Evolutionary conservation across 2,113 vertebrate genomes (phyloP), one percentile per base, ranked within the genome.

Genomic region (Zosterops hypoxanthus): DNA sequence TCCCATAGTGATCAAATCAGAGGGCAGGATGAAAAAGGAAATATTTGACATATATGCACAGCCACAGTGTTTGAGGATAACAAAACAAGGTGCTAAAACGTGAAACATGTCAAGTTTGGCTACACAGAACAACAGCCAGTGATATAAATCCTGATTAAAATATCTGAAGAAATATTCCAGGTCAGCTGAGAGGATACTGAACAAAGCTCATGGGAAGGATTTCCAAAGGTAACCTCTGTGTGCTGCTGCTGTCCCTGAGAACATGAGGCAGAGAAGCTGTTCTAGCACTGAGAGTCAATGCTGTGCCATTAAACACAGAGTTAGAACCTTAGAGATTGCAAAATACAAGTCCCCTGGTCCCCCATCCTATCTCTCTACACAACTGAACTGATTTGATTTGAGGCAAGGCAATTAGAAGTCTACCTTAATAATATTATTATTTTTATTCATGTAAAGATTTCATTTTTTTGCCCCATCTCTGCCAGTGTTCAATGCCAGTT

Each of bases 311-410:
- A 25, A 25, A 26, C 2, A 61, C 9, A 8, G 24, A 8, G 21
- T 4, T 5, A 16, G 1, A 19, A 55, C 11, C 65, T 61, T 1
- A 57, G 22, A 71, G 19, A 65, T 0, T 16, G 29, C 18, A 72
- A 71, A 59, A 83, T 11, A 36, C 17, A 52, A 47, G 2, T 28
- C 33, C 33, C 12, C 21, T 25, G 53, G 11, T 31, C 28, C 20
- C 26, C 44, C 47, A 24, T 16, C n/a, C 26, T 21, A 26, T 11
- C 20, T 50, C 52, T 22, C 49, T 3, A 50, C 9, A 55, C 14
- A n/a, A 14, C 7, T 69, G 23, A 72, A 21, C 4, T 44, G 12
- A 26, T 1, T 18, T 23, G 8, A 59, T n/a, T 59, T 22, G 39
- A 59, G 65, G 21, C 8, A 64, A 5, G 39, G 33, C 22, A 50